Conservation (phyloP, 1,140 invertebrate species). For the Asobara japonica region DNA sequence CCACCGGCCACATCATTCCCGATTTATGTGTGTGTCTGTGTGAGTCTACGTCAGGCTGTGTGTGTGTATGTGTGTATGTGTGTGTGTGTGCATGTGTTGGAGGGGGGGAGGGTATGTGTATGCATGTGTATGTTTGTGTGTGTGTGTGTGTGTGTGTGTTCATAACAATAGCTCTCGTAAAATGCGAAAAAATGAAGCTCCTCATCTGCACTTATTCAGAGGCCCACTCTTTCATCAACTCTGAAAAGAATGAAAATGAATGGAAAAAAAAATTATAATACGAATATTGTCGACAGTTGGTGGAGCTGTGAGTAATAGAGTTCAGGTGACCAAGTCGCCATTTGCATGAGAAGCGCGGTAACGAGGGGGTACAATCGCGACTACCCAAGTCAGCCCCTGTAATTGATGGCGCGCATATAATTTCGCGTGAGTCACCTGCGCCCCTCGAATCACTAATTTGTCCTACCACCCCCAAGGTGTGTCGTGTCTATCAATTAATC, state of each 20-base stretch:
- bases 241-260: slow-evolving; percentile 1
- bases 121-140: too few relatives aligned
- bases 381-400: slow-evolving; percentile 29
- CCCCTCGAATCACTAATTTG: slow-evolving; percentile 26
- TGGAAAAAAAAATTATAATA: slow-evolving; percentile 17
- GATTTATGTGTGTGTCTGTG: too few relatives aligned
- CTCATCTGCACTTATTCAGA: background rate
- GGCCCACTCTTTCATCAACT: background rate
- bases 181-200: background rate
- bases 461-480: background rate
- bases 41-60: too few relatives aligned
- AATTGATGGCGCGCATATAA: slow-evolving; percentile 42
- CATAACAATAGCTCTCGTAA: too few relatives aligned
- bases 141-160: too few relatives aligned
- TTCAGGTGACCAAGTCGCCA: slow-evolving; percentile 37
- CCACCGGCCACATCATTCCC: too few relatives aligned
- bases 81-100: too few relatives aligned
- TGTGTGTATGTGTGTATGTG: too few relatives aligned
- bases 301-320: slow-evolving; percentile 43
- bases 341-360: slow-evolving; percentile 50
- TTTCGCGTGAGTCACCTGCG: slow-evolving; percentile 47
- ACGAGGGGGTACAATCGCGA: slow-evolving; percentile 32
- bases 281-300: slow-evolving; percentile 20
- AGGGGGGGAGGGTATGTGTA: too few relatives aligned
- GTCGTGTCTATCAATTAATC: background rate